A percentile compares a stretch with the other conserved stretches of the same genome.
These are phyloP conservation scores for Phyllopteryx taeniolatus DNA, from an alignment of 2,113 vertebrate species.

Conservation along the genomic window DNA sequence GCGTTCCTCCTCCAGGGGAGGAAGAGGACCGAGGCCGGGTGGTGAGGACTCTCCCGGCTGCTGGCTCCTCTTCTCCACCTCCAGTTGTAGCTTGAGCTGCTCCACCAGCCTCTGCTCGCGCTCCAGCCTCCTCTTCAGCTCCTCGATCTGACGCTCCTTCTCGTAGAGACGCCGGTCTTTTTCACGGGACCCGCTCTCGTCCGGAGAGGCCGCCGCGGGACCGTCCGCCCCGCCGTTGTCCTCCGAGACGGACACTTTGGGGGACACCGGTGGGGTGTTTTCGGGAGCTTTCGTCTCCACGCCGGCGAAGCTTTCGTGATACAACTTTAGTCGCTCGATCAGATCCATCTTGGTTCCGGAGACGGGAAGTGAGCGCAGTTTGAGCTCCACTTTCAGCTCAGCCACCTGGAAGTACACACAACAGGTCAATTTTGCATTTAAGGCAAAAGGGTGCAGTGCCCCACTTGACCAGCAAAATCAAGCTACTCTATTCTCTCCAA, in stretches of 20 bases:
- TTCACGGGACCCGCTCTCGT: conserved; percentile 72
- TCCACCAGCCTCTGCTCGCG: conserved; percentile 95
- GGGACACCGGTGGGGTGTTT: conserved; percentile 83
- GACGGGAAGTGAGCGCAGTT: conserved; percentile 89
- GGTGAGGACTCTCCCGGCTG: conserved; percentile 59
- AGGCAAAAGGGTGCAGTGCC: no score
- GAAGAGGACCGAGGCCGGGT: conserved; percentile 39
- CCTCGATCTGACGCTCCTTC: conserved; percentile 94
- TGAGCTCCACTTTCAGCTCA: conserved; percentile 94
- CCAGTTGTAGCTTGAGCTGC: conserved; percentile 92
- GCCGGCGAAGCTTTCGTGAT: conserved; percentile 50
- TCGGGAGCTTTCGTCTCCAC: conserved; percentile 45
- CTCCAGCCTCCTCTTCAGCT: conserved; percentile 91
- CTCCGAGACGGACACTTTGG: conserved; percentile 82
- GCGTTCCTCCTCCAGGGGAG: conserved; percentile 63
- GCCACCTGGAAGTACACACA: conserved; percentile 78
- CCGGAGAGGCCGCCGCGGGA: conserved; percentile 57
- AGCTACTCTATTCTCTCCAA: no score
- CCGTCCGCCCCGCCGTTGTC: conserved; percentile 74
- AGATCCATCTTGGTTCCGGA: conserved; percentile 96
- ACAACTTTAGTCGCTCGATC: conserved; percentile 82
- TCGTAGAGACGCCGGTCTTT: conserved; percentile 86
- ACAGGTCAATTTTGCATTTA: background rate
- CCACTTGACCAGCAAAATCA: no score
- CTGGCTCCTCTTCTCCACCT: conserved; percentile 90